phyloP scores from a whole-genome alignment of 2,888 invertebrate species.

The Coleophora deauratella region DNA sequence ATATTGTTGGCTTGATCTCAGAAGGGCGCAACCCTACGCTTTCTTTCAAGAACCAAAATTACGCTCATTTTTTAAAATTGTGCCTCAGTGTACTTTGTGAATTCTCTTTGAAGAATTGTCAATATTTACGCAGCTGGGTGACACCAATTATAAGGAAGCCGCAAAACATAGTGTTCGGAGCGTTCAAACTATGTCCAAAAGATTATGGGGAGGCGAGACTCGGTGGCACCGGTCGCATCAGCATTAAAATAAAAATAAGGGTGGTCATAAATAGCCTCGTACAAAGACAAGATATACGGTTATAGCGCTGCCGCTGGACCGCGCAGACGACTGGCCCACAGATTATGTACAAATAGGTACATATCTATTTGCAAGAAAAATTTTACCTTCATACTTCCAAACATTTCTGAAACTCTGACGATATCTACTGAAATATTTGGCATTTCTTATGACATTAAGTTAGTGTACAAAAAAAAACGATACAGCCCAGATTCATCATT shows the following conservation, averaged over 20 bases:
- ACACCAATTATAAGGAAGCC: neutral
- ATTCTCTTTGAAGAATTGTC: neutral
- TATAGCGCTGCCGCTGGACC: constrained; percentile 52
- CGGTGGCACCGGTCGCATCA: constrained; percentile 66
- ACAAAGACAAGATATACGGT: constrained; percentile 73
- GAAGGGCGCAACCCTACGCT: constrained; percentile 52
- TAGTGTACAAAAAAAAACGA: too few species aligned
- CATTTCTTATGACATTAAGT: too few species aligned
- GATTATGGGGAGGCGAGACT: constrained; percentile 40
- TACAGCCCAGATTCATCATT: too few species aligned
- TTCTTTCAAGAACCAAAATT: constrained; percentile 37
- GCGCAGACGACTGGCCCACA: constrained; percentile 22
- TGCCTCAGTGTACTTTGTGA: constrained; percentile 11
- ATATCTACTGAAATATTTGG: too few species aligned
- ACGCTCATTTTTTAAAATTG: constrained; percentile 19
- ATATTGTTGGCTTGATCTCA: constrained; percentile 46
- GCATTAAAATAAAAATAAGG: constrained; percentile 75
- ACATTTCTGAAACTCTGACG: too few species aligned
- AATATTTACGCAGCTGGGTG: neutral
- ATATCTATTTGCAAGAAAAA: constrained; percentile 1
- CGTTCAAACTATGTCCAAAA: constrained; percentile 1
- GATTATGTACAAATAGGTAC: constrained; percentile 9
- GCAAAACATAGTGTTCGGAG: neutral
- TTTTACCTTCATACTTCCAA: neutral
- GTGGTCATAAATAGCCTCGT: constrained; percentile 58